These are phyloP conservation scores for Hartigia nigra DNA, from an alignment of 2,888 invertebrate genomes.

Conservation along the genomic window DNA sequence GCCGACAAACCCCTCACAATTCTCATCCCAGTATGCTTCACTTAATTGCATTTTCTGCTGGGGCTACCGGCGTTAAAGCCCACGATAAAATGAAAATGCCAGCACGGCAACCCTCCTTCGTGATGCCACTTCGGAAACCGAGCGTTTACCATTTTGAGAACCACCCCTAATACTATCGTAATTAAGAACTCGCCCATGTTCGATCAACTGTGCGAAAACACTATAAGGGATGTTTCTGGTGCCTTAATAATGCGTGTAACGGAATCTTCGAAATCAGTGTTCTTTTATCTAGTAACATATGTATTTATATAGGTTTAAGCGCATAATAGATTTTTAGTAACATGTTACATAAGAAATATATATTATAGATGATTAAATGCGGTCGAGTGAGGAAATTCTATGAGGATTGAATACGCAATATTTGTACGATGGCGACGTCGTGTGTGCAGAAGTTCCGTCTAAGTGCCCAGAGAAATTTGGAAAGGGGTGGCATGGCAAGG, in stretches of 20 bases:
- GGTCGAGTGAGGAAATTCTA: neutral
- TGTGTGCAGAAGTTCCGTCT: neutral
- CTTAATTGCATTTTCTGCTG: conserved; percentile 31
- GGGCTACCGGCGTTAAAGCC: neutral
- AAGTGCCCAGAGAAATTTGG: neutral
- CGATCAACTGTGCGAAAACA: neutral
- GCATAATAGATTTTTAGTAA: neutral
- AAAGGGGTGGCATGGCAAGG: neutral
- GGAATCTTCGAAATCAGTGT: neutral
- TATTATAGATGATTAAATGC: too few species aligned
- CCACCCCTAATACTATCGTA: neutral
- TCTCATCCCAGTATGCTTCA: conserved; percentile 2
- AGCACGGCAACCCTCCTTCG: neutral
- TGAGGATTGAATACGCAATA: neutral
- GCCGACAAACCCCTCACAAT: neutral
- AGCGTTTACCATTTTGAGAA: neutral
- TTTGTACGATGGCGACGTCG: neutral
- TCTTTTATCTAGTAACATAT: neutral
- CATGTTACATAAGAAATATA: too few species aligned
- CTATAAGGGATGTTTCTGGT: neutral
- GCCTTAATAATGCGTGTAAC: neutral
- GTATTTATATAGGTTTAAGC: too few species aligned
- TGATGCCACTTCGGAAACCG: neutral
- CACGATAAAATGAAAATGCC: neutral
- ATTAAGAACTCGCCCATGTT: neutral